phyloP scores from a whole-genome alignment of 2,888 invertebrate genomes.

The Branchellion lobata region DNA sequence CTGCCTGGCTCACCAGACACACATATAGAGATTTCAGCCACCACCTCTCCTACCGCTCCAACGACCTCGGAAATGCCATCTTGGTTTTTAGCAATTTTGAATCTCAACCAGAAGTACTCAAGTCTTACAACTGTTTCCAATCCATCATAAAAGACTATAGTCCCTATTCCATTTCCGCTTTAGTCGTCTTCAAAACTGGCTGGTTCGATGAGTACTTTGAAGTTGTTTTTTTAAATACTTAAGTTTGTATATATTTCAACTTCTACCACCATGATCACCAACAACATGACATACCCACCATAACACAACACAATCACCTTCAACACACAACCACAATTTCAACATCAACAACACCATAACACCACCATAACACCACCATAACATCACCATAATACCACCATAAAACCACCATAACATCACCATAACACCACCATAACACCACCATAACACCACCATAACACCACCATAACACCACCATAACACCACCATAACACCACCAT shows the following conservation, averaged over 20 bases:
- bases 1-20: not conserved
- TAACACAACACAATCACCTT: no score
- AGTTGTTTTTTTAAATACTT: not conserved
- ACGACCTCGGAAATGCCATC: not conserved
- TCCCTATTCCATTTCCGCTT: not conserved
- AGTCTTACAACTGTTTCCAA: not conserved
- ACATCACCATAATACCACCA: no score
- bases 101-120: not conserved
- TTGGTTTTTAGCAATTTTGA: not conserved
- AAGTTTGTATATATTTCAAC: not conserved
- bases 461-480: no score
- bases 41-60: not conserved
- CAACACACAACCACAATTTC: no score
- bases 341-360: no score
- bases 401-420: no score
- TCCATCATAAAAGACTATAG: not conserved
- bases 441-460: no score
- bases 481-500: no score
- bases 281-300: no score
- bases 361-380: no score
- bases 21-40: not conserved
- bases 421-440: no score
- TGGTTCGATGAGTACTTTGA: not conserved
- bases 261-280: no score
- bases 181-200: not conserved